A percentile compares a stretch with the other conserved stretches of the same genome.
Evolutionary conservation across 37 sponge, comb jelly and placozoan species (phyloP).

Genomic region (Dysidea cf. avara): DNA sequence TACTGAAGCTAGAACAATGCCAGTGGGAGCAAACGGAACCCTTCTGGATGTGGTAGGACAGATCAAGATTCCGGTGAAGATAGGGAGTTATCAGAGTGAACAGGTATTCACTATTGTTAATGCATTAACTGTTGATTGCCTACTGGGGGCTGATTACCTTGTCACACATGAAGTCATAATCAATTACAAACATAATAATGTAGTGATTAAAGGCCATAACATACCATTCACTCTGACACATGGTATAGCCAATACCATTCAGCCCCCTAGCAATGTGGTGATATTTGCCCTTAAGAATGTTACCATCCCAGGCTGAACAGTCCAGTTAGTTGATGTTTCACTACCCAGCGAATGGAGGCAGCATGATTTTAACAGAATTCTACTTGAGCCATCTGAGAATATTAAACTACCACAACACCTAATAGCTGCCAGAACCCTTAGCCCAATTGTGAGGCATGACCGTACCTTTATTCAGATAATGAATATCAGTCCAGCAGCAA

Average conservation of each 20-base stretch:
- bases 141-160: slow-evolving; percentile 15
- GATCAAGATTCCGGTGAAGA: not conserved
- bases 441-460: too few species aligned
- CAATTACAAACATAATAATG: too few species aligned
- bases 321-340: not conserved
- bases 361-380: not conserved
- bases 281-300: too few species aligned
- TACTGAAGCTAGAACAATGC: too few species aligned
- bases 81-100: not conserved
- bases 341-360: not conserved
- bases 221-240: too few species aligned
- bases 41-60: slow-evolving; percentile 12
- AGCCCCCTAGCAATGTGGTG: too few species aligned
- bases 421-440: not conserved
- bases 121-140: slow-evolving; percentile 1
- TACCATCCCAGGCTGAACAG: slow-evolving; percentile 5
- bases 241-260: too few species aligned
- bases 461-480: slow-evolving; percentile 11
- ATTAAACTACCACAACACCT: too few species aligned
- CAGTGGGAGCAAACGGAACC: slow-evolving; percentile 6
- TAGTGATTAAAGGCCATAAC: too few species aligned
- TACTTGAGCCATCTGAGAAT: not conserved
- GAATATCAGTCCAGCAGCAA: not conserved
- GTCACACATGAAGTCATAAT: too few species aligned
- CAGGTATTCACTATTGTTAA: too few species aligned